These are phyloP conservation scores for Ascaphus truei DNA, from an alignment of 2,113 vertebrate species.

Conservation along the genomic window DNA sequence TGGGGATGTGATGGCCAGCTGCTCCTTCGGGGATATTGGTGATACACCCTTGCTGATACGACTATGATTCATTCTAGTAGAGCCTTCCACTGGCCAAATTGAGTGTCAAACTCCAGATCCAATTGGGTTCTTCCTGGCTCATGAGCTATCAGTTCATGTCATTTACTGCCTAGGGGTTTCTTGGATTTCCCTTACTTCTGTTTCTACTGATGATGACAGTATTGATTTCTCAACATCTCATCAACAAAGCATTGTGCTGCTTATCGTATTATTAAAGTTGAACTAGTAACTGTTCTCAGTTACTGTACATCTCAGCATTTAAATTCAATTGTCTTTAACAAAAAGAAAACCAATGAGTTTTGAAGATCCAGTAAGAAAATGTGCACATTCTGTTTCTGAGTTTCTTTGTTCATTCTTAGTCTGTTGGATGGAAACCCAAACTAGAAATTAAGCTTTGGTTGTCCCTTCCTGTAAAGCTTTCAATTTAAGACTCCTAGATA, in stretches of 20 bases:
- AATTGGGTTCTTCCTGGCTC: neutral
- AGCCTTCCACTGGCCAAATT: neutral
- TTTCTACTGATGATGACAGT: neutral
- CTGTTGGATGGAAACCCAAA: neutral
- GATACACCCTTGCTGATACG: neutral
- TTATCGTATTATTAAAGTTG: neutral
- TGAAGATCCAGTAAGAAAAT: neutral
- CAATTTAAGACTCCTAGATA: conserved; percentile 25
- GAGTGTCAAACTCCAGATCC: neutral
- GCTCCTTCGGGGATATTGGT: neutral
- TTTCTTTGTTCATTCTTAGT: too few species aligned
- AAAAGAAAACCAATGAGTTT: neutral
- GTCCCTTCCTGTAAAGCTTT: neutral
- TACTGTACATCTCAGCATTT: too few species aligned
- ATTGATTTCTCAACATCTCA: neutral
- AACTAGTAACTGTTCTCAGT: too few species aligned
- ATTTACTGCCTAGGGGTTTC: neutral
- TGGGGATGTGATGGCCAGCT: neutral
- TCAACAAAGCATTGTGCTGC: neutral
- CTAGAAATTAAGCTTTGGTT: neutral
- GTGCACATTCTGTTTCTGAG: neutral
- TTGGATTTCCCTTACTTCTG: neutral
- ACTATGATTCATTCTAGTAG: neutral
- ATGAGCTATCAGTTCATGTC: neutral
- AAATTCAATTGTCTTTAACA: neutral